A percentile compares a stretch with the other conserved stretches of the same genome.
Conservation (phyloP, 2,888 invertebrate species). For the Callosobruchus maculatus region DNA sequence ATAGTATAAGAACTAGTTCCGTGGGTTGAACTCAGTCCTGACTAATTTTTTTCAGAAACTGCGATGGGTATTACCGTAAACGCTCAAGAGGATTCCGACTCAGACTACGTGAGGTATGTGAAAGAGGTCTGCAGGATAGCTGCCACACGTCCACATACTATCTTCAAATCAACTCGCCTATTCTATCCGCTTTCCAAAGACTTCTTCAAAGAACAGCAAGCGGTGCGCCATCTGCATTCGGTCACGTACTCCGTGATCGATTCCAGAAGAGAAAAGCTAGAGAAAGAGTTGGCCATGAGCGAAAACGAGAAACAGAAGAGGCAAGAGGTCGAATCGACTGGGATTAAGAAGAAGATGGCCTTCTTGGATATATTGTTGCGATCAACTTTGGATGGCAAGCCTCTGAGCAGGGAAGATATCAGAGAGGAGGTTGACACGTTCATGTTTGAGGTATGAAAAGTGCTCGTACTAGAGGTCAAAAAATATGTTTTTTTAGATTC, state of each 20-base stretch:
- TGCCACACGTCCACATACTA: neutral
- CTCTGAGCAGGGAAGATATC: neutral
- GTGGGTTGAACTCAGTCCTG: too few species aligned
- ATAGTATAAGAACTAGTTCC: too few species aligned
- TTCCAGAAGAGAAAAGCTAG: conserved; percentile 41
- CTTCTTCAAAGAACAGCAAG: conserved; percentile 51
- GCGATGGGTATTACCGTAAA: conserved; percentile 1
- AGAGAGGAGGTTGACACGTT: conserved; percentile 6
- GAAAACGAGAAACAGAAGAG: neutral
- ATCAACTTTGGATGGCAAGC: neutral
- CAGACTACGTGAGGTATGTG: neutral
- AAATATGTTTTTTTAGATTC: too few species aligned
- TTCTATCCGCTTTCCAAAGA: conserved; percentile 56
- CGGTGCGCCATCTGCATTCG: conserved; percentile 25
- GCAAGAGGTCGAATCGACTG: neutral
- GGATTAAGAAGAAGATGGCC: neutral
- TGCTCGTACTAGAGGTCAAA: too few species aligned
- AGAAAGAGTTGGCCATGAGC: conserved; percentile 23
- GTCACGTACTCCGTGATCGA: conserved; percentile 4
- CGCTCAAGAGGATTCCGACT: neutral
- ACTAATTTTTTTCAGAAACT: neutral
- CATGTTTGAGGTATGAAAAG: conserved; percentile 5
- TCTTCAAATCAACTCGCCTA: conserved; percentile 41
- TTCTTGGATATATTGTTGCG: conserved; percentile 1
- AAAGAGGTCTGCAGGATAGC: neutral